Evolutionary conservation across 2,888 invertebrate species (phyloP).

Genomic region (Quadriops clusia): DNA sequence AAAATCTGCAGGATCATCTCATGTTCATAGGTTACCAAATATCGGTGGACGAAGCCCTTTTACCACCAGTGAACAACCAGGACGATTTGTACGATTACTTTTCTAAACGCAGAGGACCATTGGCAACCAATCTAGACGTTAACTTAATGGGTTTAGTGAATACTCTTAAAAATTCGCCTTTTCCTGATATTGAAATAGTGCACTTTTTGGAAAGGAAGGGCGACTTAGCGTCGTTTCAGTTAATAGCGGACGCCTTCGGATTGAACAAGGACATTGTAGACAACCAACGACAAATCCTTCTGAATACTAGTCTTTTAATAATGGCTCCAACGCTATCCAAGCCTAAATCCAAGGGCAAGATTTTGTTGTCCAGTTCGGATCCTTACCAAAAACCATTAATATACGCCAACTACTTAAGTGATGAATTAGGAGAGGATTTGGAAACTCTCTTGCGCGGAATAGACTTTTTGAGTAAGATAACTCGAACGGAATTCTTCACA

Average conservation of each 20-base stretch:
- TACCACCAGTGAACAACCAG: too few species aligned
- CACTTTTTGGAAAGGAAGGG: too few species aligned
- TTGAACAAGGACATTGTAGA: too few species aligned
- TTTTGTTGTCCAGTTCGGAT: conserved; percentile 42
- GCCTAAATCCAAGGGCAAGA: conserved; percentile 42
- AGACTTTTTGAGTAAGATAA: conserved; percentile 32
- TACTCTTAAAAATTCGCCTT: too few species aligned
- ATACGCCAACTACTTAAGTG: conserved; percentile 48
- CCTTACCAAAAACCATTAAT: conserved; percentile 47
- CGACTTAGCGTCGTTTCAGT: too few species aligned
- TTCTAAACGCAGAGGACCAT: conserved; percentile 37
- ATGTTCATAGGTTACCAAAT: conserved; percentile 1
- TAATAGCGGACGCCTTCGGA: too few species aligned
- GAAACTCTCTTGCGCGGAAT: conserved; percentile 40
- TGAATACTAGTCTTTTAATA: too few species aligned
- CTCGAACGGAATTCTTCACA: conserved; percentile 35
- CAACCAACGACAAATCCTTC: too few species aligned
- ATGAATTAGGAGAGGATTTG: conserved; percentile 39
- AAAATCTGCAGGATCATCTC: conserved; percentile 15
- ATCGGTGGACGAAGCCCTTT: conserved; percentile 1
- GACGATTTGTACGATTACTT: conserved; percentile 37
- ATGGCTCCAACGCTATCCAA: conserved; percentile 1
- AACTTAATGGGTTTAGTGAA: conserved; percentile 40
- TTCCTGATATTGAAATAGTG: too few species aligned
- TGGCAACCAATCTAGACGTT: conserved; percentile 33